These are phyloP conservation scores for Furnarius figulus DNA, from an alignment of 2,113 vertebrate genomes.

Conservation along the genomic window DNA sequence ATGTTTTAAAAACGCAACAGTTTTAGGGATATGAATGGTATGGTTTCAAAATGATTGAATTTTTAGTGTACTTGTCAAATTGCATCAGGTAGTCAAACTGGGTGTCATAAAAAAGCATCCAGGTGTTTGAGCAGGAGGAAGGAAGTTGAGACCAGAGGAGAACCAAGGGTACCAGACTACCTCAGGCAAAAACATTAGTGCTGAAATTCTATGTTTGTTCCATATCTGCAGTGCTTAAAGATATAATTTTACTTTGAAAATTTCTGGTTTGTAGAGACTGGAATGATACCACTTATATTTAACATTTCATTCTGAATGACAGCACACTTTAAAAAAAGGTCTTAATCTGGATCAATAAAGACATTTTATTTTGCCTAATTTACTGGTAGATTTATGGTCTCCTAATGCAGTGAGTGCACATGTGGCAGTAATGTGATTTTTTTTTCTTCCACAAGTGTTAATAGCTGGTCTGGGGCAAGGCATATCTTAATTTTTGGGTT, in stretches of 20 bases:
- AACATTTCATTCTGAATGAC: background rate
- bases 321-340: background rate
- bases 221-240: background rate
- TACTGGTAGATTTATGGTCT: background rate
- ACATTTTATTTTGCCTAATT: background rate
- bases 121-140: background rate
- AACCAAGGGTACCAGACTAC: background rate
- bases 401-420: background rate
- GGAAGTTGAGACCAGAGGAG: background rate
- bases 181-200: background rate
- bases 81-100: background rate
- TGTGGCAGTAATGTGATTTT: background rate
- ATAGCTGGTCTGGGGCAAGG: background rate
- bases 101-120: background rate
- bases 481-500: background rate
- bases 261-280: background rate
- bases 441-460: background rate
- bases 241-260: background rate
- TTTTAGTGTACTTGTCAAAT: background rate
- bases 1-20: background rate
- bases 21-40: background rate
- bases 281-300: background rate
- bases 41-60: background rate
- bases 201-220: background rate
- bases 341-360: background rate